Evolutionary conservation across 2,113 vertebrate species (phyloP), one percentile per base, ranked within the genome.

Genomic region (Apodemus speciosus): DNA sequence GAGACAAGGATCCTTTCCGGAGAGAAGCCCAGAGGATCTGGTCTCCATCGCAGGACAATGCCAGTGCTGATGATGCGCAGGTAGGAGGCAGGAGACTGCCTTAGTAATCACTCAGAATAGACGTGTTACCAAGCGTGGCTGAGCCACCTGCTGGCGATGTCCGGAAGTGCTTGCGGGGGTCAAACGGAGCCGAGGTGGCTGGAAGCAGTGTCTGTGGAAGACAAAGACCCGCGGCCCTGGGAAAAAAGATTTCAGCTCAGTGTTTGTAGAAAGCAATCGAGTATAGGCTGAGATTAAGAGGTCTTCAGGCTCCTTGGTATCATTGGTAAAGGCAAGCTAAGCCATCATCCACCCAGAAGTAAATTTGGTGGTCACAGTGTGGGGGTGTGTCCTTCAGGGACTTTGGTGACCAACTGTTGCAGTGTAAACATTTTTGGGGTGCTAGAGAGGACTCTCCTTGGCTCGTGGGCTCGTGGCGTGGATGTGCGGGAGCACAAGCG

Each of bases 61-160:
- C 49, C 46, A 9, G 1, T n/a, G 2, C 66, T 85, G 40, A 85
- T 27, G 71, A 71, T 13, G n/a, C 1, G 0, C 43, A 79, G 9
- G 14, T 18, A 15, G 51, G 58, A 80, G 46, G 40, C 23, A 30
- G 3, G n/a, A 53, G 40, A 38, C 32, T 20, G n/a, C 43, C 46
- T 38, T 13, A 46, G n/a, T 4, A 68, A 16, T 15, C 9, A 49
- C 16, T 11, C 40, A 53, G 27, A 69, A 38, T 3, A 27, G 40
- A 49, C 40, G 75, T 68, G n/a, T 75, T 89, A 27, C 64, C 43
- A 62, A 90, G 81, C 10, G 16, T 7, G 38, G n/a, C 58, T 51
- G 88, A 94, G 92, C 69, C 53, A 71, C 56, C 93, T 95, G 32
- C 81, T 90, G 86, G 83, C 60, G 77, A 62, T 53, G 40, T 1